A percentile compares a stretch with the other conserved stretches of the same genome.
phyloP scores from a whole-genome alignment of 2,113 vertebrate genomes.

The Chaenogobius annularis region DNA sequence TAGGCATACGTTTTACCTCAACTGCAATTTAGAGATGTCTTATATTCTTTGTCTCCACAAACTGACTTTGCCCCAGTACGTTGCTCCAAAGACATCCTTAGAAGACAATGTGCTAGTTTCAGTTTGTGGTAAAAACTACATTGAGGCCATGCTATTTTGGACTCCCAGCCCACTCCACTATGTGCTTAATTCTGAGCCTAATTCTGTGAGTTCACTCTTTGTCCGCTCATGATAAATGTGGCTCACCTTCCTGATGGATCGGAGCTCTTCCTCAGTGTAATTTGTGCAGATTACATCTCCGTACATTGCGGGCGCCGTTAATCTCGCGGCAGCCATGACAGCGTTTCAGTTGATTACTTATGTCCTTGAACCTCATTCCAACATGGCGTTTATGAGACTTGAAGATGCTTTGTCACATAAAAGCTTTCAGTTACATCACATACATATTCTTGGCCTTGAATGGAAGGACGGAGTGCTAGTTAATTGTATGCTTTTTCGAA shows the following conservation, averaged over 20 bases:
- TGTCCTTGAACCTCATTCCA: conserved; percentile 63
- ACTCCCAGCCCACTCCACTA: conserved; percentile 44
- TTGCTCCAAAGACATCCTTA: conserved; percentile 47
- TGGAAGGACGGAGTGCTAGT: background rate
- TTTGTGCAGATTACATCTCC: conserved; percentile 37
- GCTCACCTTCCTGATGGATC: conserved; percentile 44
- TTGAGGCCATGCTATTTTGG: conserved; percentile 71
- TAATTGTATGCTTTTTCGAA: conserved; percentile 5
- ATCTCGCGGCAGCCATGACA: conserved; percentile 36
- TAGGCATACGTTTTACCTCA: background rate
- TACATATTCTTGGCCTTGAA: background rate
- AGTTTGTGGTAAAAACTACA: conserved; percentile 52
- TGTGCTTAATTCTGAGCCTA: conserved; percentile 61
- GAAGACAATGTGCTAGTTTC: conserved; percentile 68
- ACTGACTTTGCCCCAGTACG: conserved; percentile 64
- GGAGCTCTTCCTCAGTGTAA: conserved; percentile 38
- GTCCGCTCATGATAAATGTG: conserved; percentile 40
- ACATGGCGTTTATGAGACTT: conserved; percentile 36
- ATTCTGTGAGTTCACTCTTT: conserved; percentile 47
- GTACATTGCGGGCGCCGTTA: conserved; percentile 14
- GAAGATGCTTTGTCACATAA: conserved; percentile 25
- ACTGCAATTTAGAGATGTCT: background rate
- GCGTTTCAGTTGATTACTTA: conserved; percentile 43
- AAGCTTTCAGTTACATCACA: conserved; percentile 8
- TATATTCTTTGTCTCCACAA: conserved; percentile 46